A percentile compares a stretch with the other conserved stretches of the same genome.
These are phyloP conservation scores for Lontra canadensis DNA, from an alignment of 2,113 vertebrate species.

Conservation along the genomic window DNA sequence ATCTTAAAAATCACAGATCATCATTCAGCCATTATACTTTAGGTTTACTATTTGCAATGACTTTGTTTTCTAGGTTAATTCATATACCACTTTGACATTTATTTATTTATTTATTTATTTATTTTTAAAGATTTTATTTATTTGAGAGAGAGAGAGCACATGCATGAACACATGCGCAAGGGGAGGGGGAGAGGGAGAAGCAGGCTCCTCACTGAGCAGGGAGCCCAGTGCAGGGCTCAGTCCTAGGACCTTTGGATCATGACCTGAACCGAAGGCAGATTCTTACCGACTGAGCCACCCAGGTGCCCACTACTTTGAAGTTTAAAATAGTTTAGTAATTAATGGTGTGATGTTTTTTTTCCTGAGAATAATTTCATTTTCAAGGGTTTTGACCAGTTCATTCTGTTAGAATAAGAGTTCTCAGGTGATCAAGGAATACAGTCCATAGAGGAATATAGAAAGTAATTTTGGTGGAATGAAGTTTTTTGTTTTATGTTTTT, in stretches of 20 bases:
- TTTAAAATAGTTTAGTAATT: background rate
- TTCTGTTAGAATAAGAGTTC: background rate
- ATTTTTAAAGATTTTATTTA: background rate
- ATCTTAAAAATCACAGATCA: conserved; percentile 8
- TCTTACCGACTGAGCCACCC: background rate
- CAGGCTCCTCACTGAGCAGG: background rate
- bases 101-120: too few species aligned
- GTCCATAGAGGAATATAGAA: background rate
- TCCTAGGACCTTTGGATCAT: background rate
- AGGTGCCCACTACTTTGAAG: background rate
- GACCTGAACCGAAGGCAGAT: background rate
- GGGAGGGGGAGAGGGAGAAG: background rate
- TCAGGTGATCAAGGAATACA: background rate
- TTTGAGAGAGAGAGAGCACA: background rate
- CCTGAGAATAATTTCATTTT: conserved; percentile 42
- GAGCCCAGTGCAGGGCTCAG: too few species aligned
- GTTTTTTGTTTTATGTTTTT: background rate
- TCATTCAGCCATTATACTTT: conserved; percentile 24
- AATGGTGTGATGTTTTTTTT: background rate
- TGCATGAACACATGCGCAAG: background rate
- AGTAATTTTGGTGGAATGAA: background rate
- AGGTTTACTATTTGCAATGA: background rate
- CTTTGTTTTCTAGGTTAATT: conserved; percentile 24
- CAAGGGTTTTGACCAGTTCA: background rate
- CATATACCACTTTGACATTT: background rate